phyloP scores from a whole-genome alignment of 1,140 invertebrate genomes.

The Solen grandis region DNA sequence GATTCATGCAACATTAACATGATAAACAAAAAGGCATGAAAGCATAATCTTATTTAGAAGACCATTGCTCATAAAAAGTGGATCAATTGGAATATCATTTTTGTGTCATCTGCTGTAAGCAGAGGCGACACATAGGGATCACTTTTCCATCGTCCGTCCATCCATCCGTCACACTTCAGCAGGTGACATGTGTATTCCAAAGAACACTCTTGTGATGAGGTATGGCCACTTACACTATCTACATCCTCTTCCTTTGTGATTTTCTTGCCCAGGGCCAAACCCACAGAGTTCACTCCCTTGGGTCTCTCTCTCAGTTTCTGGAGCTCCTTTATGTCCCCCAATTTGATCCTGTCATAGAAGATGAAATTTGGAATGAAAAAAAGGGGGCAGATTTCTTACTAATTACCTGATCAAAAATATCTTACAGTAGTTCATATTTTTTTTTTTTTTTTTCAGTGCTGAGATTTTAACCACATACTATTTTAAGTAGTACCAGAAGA shows the following conservation, averaged over 20 bases:
- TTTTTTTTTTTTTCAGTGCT: neutral
- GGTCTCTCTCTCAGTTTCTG: constrained; percentile 50
- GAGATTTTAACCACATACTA: neutral
- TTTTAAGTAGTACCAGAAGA: neutral
- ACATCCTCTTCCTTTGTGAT: constrained; percentile 47
- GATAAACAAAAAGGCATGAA: too few species aligned
- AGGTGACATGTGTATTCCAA: too few species aligned
- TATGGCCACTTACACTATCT: constrained; percentile 51
- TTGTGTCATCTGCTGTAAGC: too few species aligned
- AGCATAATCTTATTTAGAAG: too few species aligned
- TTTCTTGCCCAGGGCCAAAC: constrained; percentile 53
- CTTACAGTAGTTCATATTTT: neutral
- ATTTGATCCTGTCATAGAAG: constrained; percentile 9
- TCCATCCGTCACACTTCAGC: too few species aligned
- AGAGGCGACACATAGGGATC: too few species aligned
- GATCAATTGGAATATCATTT: too few species aligned
- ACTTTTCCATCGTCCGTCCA: too few species aligned
- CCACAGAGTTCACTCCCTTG: constrained; percentile 49
- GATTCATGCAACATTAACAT: too few species aligned
- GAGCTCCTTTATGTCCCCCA: constrained; percentile 48
- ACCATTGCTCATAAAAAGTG: too few species aligned
- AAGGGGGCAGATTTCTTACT: neutral
- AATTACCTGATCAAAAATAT: neutral
- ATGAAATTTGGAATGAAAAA: neutral
- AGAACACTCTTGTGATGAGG: too few species aligned